Base-by-base conservation (phyloP, 1,140 invertebrate species). In the Trichonephila inaurata region DNA sequence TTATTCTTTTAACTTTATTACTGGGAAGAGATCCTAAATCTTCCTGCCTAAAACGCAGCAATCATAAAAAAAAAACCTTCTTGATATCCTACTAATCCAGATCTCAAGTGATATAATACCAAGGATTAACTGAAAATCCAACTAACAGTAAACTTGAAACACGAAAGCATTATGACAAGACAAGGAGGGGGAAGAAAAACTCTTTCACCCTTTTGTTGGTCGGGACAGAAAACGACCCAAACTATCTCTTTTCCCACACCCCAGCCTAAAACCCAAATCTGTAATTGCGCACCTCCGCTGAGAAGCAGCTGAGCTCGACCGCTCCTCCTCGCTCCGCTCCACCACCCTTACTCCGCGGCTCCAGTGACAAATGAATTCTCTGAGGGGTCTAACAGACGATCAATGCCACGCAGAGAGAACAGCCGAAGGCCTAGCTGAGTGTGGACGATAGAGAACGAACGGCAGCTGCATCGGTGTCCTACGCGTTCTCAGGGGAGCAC, bases 291-390 rank as follows among this genome's bases (percentile, higher is more conserved):
- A 89, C 87, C 87, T 89, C 87, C 87, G 24, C 40, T 24, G 87
- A 69, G 60, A 61, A 69, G 87, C 87, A 89, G 87, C 87, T 89
- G 87, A 89, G 87, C 87, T 69, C 87, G 33, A 44, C 21, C 19
- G 44, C 64, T n/a, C 86, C n/a, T 28, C 16, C 86, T 28, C 86
- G 16, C 61, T 60, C 19, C 60, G 14, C 28, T 51, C n/a, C 87
- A 24, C 44, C 87, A 66, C 69, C 87, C 87, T 33, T 69, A 89
- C 60, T 89, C 87, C 87, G 58, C 60, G 60, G 33, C 24, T 61
- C 64, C 87, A 44, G 87, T 89, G 87, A 89, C 87, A 89, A 89
- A 89, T 89, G 87, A 89, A 89, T 89, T 89, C 87, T 61, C 51
- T 28, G 72, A 44, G 87, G 87, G 85, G 28, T 64, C 58, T 14